phyloP scores from a whole-genome alignment of 1,140 invertebrate species.

The Uloborus diversus region DNA sequence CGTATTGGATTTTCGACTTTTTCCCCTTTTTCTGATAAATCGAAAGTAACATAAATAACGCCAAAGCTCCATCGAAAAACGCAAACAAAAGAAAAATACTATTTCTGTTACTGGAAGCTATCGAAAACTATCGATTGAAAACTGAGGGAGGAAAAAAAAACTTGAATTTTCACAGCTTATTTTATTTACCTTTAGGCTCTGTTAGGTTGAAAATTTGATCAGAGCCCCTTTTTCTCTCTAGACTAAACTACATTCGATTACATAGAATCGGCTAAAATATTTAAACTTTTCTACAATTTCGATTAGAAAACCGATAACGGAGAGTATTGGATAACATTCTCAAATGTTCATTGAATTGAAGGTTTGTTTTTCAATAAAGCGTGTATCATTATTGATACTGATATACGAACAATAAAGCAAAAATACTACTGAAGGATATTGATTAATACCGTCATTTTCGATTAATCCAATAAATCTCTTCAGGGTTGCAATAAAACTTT shows the following conservation, averaged over 20 bases:
- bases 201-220: background rate
- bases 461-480: too few relatives aligned
- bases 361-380: background rate
- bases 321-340: constrained; percentile 10
- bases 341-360: background rate
- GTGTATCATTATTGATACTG: background rate
- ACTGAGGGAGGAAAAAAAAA: background rate
- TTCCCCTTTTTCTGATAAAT: constrained; percentile 36
- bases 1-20: constrained; percentile 48
- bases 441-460: too few relatives aligned
- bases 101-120: constrained; percentile 13
- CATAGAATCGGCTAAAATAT: constrained; percentile 9
- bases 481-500: too few relatives aligned
- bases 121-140: constrained; percentile 34
- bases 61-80: constrained; percentile 10
- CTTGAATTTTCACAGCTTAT: background rate
- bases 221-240: background rate
- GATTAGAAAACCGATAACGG: constrained; percentile 35
- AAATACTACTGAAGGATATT: too few relatives aligned
- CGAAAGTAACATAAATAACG: constrained; percentile 50
- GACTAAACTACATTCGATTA: background rate
- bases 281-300: constrained; percentile 15
- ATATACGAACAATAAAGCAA: background rate
- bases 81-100: background rate
- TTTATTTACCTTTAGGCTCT: background rate